Conservation (phyloP, 2,797 vertebrate genomes). For the Arnoldichthys spilopterus region DNA sequence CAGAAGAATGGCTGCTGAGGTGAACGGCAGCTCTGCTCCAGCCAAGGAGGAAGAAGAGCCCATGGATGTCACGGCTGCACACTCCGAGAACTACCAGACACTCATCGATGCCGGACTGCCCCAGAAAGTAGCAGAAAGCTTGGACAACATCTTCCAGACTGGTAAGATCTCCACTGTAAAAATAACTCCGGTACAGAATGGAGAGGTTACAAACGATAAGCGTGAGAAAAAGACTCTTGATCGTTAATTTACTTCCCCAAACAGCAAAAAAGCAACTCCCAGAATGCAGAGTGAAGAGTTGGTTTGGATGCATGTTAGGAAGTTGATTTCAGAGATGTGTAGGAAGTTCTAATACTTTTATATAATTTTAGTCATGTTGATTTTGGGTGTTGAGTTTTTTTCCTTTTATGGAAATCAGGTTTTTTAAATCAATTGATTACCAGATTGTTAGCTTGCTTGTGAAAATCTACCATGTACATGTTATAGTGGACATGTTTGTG, state of each 20-base stretch:
- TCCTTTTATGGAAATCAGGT: no score
- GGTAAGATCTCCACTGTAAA: constrained; percentile 72
- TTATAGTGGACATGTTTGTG: constrained; percentile 6
- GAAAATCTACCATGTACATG: background rate
- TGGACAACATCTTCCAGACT: constrained; percentile 98
- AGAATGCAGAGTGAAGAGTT: no score
- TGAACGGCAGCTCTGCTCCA: constrained; percentile 95
- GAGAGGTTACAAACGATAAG: no score
- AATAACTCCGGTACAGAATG: no score
- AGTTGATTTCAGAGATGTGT: no score
- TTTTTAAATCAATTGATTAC: background rate
- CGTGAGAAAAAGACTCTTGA: no score
- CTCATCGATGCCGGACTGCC: constrained; percentile 94
- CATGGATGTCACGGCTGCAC: constrained; percentile 92
- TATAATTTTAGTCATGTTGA: no score
- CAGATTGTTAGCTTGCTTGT: background rate
- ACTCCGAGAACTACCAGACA: constrained; percentile 95
- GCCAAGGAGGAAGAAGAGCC: constrained; percentile 96
- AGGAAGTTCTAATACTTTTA: no score
- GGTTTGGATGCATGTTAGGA: no score
- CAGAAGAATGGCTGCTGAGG: constrained; percentile 93
- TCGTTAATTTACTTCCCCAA: no score
- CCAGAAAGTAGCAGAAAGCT: constrained; percentile 96
- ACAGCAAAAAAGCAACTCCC: no score
- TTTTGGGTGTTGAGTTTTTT: no score